Evolutionary conservation across 2,113 vertebrate genomes (phyloP), one percentile per base, ranked within the genome.

Genomic region (Thalassarche chlororhynchos): DNA sequence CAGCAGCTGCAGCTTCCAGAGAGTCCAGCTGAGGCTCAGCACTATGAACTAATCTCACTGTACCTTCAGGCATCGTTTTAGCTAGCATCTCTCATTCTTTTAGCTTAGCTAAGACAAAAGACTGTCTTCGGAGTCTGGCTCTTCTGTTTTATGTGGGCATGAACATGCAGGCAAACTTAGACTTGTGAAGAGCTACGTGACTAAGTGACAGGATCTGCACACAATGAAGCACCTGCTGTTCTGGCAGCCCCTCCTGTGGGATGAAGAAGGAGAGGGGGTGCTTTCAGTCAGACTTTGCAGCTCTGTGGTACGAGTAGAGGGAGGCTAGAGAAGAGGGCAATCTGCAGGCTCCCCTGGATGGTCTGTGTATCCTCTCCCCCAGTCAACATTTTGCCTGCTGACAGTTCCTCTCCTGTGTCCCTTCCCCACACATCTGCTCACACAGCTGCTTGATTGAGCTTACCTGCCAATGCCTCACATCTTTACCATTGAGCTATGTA

Each of bases 1-100:
- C 85, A 91, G 93, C 90, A 94, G 85, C 95, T 97, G 94, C 94
- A 96, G 62, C 79, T 96, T 95, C 91, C 94, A 96, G 87, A 83
- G 74, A 88, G 91, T 84, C 89, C 94, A 96, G 89, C 93, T 97
- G 94, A 94, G 87, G 71, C 89, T 97, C 84, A 83, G 86, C 77
- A 51, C 85, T 91, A 52, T 64, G 78, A 97, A 95, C 94, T 96
- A 95, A 95, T 96, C 87, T 94, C 87, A 44, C 84, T 90, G 79
- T 91, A 86, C 78, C 96, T 95, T 95, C 94, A 94, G 95, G 94
- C 90, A 70, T 70, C 25, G 1, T 90, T 97, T 87, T 52, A 94
- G 84, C 75, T 79, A 65, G 7, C 49, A 64, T 87, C 51, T 66
- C 51, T 84, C 79, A 38, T 79, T 93, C 89, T 74, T 84, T 87